Conservation (phyloP, 2,797 vertebrate genomes). For the Synaphobranchus kaupii region DNA sequence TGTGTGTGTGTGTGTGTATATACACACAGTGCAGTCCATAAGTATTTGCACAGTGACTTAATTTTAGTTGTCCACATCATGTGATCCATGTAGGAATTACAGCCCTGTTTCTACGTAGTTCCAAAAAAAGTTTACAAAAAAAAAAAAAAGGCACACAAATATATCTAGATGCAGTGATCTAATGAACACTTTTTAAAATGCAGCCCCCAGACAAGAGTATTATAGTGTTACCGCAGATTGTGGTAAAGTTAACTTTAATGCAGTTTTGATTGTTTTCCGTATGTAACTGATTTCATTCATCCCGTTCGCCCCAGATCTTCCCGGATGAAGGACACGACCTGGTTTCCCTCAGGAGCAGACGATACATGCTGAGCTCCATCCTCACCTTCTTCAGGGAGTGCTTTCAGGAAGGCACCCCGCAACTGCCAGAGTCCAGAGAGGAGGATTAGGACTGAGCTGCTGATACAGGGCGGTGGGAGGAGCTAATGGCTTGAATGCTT, state of each 20-base stretch:
- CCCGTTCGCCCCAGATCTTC: constrained; percentile 78
- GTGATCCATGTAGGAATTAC: too few species aligned
- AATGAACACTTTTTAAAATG: not conserved
- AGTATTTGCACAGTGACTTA: not conserved
- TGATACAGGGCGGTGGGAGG: not conserved
- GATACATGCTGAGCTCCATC: constrained; percentile 84
- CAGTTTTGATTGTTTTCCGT: not conserved
- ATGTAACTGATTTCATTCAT: constrained; percentile 19
- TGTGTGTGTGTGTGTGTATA: too few species aligned
- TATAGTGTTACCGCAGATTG: not conserved
- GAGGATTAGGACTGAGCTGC: constrained; percentile 73
- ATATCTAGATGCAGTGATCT: not conserved
- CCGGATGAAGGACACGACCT: constrained; percentile 88
- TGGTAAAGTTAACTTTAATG: not conserved
- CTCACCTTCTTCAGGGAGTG: constrained; percentile 88
- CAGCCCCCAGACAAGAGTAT: too few species aligned
- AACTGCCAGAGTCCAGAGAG: constrained; percentile 76
- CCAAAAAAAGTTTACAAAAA: not conserved
- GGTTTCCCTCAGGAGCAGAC: constrained; percentile 74
- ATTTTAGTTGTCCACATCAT: not conserved
- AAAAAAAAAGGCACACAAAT: not conserved
- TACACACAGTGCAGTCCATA: not conserved
- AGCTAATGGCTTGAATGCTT: not conserved
- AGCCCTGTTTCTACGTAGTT: not conserved
- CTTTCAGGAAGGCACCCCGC: constrained; percentile 73